These are phyloP conservation scores for Epinotia bilunana DNA, from an alignment of 2,888 invertebrate species.

Conservation along the genomic window DNA sequence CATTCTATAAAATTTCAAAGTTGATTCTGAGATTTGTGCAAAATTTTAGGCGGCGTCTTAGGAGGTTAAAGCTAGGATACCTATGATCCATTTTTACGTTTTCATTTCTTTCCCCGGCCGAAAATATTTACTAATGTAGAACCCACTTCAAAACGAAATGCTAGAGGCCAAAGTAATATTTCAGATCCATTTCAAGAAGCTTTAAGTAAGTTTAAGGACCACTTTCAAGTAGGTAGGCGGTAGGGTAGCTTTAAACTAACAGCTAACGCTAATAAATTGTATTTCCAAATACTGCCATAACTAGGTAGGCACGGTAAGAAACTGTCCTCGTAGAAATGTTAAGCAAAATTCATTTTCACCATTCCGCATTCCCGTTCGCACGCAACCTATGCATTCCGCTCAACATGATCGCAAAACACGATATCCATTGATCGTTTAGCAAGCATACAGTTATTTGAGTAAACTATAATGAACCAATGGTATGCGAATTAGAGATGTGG, in stretches of 20 bases:
- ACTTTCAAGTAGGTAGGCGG: not conserved
- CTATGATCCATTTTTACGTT: too few species aligned
- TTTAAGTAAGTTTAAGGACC: too few species aligned
- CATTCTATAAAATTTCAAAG: too few species aligned
- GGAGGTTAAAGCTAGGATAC: too few species aligned
- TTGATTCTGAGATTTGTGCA: too few species aligned
- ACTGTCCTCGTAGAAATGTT: conserved; percentile 34
- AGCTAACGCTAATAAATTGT: conserved; percentile 27
- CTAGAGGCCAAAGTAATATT: too few species aligned
- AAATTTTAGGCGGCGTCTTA: too few species aligned
- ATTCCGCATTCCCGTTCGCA: conserved; percentile 53
- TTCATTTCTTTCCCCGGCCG: too few species aligned
- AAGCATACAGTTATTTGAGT: conserved; percentile 6
- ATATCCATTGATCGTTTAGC: conserved; percentile 39
- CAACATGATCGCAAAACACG: conserved; percentile 36
- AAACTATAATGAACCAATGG: conserved; percentile 16
- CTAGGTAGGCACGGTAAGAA: conserved; percentile 7
- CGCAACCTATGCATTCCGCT: conserved; percentile 47
- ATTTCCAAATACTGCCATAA: conserved; percentile 33
- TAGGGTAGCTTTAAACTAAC: too few species aligned
- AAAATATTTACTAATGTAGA: too few species aligned
- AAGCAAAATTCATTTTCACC: conserved; percentile 50
- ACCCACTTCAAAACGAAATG: too few species aligned
- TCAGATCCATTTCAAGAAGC: too few species aligned
- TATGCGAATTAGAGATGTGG: conserved; percentile 28